Conservation (phyloP, 2,113 vertebrate genomes). For the Python bivittatus region DNA sequence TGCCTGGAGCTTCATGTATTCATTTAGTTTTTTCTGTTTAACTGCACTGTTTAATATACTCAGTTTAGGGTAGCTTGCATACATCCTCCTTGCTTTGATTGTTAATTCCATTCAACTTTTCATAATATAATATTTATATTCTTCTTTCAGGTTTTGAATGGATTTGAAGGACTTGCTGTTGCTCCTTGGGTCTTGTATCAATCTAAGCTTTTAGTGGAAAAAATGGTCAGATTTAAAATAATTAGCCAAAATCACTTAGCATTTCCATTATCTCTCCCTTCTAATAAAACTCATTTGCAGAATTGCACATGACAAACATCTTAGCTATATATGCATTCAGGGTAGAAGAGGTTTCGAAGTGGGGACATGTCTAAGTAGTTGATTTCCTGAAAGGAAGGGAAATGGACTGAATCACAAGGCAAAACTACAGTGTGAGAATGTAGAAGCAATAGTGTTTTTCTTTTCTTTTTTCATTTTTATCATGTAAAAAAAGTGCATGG, state of each 20-base stretch:
- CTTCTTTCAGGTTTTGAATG: neutral
- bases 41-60: neutral
- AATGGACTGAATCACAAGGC: neutral
- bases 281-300: neutral
- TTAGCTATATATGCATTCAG: neutral
- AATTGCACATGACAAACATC: neutral
- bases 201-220: neutral
- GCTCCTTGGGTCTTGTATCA: neutral
- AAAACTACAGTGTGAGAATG: neutral
- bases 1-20: neutral
- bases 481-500: neutral
- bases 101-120: neutral
- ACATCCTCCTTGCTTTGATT: neutral
- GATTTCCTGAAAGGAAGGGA: neutral
- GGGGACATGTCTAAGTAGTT: neutral
- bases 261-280: neutral
- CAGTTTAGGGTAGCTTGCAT: neutral
- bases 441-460: neutral
- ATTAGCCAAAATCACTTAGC: neutral
- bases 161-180: neutral
- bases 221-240: neutral
- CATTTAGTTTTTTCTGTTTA: neutral
- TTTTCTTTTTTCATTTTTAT: neutral
- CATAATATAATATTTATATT: neutral
- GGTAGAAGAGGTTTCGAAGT: neutral